Evolutionary conservation across 2,113 vertebrate genomes (phyloP).

Genomic region (Nettapus auritus): DNA sequence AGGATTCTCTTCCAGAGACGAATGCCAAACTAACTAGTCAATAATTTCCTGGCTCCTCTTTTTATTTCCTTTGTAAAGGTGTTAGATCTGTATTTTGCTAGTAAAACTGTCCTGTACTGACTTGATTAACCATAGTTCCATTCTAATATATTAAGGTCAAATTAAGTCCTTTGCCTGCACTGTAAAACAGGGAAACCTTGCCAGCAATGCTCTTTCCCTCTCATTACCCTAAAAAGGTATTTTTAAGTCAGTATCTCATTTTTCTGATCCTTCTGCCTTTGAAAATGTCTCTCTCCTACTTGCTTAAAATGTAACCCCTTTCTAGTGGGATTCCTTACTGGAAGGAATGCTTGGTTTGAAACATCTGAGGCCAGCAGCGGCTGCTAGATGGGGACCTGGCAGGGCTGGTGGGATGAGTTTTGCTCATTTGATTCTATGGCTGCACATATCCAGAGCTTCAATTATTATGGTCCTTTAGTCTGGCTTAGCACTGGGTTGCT

Average conservation of each 20-base stretch:
- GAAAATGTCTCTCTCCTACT: not conserved
- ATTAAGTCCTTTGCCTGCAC: not conserved
- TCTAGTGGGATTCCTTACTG: not conserved
- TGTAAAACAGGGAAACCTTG: not conserved
- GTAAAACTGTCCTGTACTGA: not conserved
- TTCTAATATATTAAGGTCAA: not conserved
- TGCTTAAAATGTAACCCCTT: not conserved
- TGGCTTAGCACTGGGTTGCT: not conserved
- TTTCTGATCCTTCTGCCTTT: not conserved
- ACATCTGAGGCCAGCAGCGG: rapidly evolving
- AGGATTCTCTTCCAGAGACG: not conserved
- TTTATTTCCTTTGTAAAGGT: not conserved
- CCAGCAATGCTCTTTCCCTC: not conserved
- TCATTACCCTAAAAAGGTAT: not conserved
- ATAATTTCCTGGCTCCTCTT: not conserved
- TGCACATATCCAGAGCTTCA: not conserved
- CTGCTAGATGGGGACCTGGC: not conserved
- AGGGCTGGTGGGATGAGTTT: not conserved
- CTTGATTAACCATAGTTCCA: not conserved
- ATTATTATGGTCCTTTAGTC: not conserved
- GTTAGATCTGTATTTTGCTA: not conserved
- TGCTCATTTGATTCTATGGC: not conserved
- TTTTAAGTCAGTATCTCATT: not conserved
- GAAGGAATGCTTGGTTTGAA: not conserved
- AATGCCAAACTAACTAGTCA: not conserved